These are phyloP conservation scores for Ceratina japonica DNA, from an alignment of 1,140 invertebrate species.

Conservation along the genomic window DNA sequence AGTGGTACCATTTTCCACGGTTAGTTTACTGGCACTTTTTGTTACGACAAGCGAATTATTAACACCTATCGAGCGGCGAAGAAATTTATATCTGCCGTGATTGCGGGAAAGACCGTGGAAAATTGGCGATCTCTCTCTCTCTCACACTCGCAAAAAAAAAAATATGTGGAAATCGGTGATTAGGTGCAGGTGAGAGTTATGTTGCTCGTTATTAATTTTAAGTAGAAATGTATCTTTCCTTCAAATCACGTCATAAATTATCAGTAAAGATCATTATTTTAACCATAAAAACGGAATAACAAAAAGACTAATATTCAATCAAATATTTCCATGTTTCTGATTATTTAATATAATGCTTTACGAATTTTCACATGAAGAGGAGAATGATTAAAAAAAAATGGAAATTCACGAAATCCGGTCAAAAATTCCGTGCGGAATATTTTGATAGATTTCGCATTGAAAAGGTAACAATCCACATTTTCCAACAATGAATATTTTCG, in stretches of 20 bases:
- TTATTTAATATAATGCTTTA: too few species aligned
- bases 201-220: too few species aligned
- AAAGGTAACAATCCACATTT: not conserved
- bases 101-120: not conserved
- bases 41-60: slow-evolving; percentile 3
- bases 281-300: too few species aligned
- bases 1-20: not conserved
- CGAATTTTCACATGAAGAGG: too few species aligned
- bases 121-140: not conserved
- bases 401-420: too few species aligned
- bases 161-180: not conserved
- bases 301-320: too few species aligned
- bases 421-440: not conserved
- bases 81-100: not conserved
- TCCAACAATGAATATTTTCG: not conserved
- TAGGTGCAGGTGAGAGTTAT: not conserved
- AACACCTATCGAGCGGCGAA: not conserved
- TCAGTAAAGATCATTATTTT: too few species aligned
- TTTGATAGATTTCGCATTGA: not conserved
- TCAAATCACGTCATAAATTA: too few species aligned
- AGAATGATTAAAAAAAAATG: too few species aligned
- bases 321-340: too few species aligned
- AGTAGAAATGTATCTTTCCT: too few species aligned
- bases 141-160: too few species aligned
- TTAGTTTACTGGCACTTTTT: not conserved